Base-by-base conservation (phyloP, 23 tunicate species). In the Oikopleura dioica region DNA sequence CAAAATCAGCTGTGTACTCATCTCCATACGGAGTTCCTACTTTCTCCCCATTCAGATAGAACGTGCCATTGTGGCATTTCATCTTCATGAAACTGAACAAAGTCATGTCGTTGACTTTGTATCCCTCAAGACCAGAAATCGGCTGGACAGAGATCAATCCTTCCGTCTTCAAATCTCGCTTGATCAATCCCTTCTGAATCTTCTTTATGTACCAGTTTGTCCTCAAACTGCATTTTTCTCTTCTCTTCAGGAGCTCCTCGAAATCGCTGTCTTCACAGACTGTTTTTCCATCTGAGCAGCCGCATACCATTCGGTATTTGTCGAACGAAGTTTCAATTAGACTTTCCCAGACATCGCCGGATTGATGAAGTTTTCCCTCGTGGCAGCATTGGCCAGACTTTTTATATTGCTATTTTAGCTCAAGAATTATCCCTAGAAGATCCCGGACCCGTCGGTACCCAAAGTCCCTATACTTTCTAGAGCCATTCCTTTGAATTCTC, bases 131-230 rank as follows among this genome's bases (percentile, higher is more conserved):
- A 2, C 72, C 72, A 24, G 26, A 23, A 21, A 16, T 23, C 2
- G 29, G 2, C 26, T 31, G 29, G 72, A 63, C 26, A 28, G 26
- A 23, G 2, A 63, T 28, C 33, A 2, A 2, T 63, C 72, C 72
- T 21, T 63, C 72, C 5, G 2, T 28, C 5, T 24, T 28, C 16
- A 2, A 24, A 63, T 63, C 72, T 63, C 72, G 29, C 29, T 24
- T 63, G 30, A 63, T 63, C 5, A 31, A 12, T 31, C 16, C 5
- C 26, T 63, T 63, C 33, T 63, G 72, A 63, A 63, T 63, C 33
- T 63, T 63, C 72, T 23, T 63, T 2, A 63, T 28, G 33, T 63
- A 63, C 72, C 72, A 63, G 33, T 63, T 63, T 31, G 72, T 12
- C 5, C 72, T 24, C 72, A 63, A 63, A 2, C 30, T 12, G 33